These are phyloP conservation scores for Chloebia gouldiae DNA, from an alignment of 2,113 vertebrate species.

Conservation along the genomic window DNA sequence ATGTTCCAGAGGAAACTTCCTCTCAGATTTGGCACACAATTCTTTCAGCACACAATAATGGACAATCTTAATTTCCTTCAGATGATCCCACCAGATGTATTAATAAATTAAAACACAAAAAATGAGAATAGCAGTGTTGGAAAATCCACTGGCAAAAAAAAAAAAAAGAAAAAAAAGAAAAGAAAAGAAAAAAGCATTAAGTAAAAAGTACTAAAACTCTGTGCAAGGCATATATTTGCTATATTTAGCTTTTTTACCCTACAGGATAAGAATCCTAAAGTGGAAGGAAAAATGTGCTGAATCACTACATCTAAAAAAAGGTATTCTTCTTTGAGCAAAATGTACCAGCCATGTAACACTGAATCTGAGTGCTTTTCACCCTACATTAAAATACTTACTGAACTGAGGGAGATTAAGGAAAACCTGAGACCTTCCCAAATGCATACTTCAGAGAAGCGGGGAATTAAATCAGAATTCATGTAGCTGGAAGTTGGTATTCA, in stretches of 20 bases:
- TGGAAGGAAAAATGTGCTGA: constrained; percentile 21
- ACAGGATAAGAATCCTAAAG: neutral
- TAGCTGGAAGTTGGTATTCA: neutral
- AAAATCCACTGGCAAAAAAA: neutral
- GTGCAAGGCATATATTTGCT: neutral
- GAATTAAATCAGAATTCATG: neutral
- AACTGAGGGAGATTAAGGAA: neutral
- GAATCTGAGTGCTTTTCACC: neutral
- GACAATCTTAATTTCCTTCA: constrained; percentile 6
- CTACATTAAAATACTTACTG: neutral
- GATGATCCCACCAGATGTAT: neutral
- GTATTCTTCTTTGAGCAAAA: neutral
- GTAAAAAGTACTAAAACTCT: neutral
- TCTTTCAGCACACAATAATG: neutral
- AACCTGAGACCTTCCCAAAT: neutral
- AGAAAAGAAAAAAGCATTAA: neutral
- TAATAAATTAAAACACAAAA: neutral
- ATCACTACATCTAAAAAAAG: neutral
- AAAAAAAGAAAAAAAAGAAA: neutral
- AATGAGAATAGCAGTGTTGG: neutral
- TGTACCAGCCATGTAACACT: neutral
- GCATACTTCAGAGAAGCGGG: neutral
- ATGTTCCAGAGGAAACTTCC: neutral
- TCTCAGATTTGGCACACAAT: neutral
- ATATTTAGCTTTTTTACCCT: constrained; percentile 30